Percentiles rank a stretch among this genome's conserved stretches.
These are phyloP conservation scores for Drosophila pseudoobscura DNA, from an alignment of 1,140 invertebrate genomes.

Conservation along the genomic window DNA sequence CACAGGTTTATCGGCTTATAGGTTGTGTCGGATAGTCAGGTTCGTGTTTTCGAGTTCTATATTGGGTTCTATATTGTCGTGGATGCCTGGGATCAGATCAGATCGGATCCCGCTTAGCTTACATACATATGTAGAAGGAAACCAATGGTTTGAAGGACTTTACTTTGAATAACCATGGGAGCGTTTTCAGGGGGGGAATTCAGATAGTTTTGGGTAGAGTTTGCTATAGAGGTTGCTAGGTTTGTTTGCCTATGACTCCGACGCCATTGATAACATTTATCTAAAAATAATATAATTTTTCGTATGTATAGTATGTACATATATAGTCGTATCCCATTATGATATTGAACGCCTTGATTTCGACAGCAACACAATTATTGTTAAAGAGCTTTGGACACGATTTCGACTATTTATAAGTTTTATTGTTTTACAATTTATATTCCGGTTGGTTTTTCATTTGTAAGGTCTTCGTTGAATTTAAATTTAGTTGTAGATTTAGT, in stretches of 20 bases:
- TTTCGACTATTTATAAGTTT: conserved; percentile 5
- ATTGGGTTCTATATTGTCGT: conserved; percentile 53
- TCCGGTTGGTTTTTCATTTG: conserved; percentile 17
- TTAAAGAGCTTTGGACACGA: conserved; percentile 10
- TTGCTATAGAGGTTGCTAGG: conserved; percentile 8
- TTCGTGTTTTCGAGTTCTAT: neutral
- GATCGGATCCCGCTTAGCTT: conserved; percentile 13
- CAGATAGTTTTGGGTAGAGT: neutral
- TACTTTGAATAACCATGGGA: conserved; percentile 34
- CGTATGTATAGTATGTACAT: neutral
- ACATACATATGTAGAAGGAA: conserved; percentile 42
- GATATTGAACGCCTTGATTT: conserved; percentile 25
- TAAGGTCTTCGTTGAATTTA: conserved; percentile 16
- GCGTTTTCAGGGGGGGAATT: neutral
- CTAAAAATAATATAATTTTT: conserved; percentile 67
- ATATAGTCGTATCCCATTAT: conserved; percentile 5
- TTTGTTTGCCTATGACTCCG: conserved; percentile 4
- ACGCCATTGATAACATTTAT: conserved; percentile 55
- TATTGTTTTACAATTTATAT: conserved; percentile 30
- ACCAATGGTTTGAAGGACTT: conserved; percentile 63
- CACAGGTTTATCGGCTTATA: conserved; percentile 12
- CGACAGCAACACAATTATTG: conserved; percentile 15
- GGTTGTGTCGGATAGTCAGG: neutral
- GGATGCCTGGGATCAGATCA: conserved; percentile 37
- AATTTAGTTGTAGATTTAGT: conserved; percentile 15